A percentile compares a stretch with the other conserved stretches of the same genome.
phyloP scores from a whole-genome alignment of 1,140 invertebrate species.

The Apocrypta bakeri region DNA sequence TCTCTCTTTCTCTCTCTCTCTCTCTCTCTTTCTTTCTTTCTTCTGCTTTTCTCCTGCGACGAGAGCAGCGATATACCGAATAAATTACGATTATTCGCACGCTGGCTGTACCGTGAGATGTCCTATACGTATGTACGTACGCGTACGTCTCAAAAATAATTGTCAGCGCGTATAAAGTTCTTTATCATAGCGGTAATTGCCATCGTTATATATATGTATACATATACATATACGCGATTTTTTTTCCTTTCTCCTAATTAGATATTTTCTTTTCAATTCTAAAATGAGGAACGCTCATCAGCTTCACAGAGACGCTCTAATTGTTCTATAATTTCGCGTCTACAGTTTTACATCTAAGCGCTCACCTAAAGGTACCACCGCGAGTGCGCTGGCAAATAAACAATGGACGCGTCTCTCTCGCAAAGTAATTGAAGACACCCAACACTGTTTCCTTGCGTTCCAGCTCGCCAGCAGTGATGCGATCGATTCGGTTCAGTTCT shows the following conservation, averaged over 20 bases:
- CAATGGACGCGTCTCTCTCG: slow-evolving; percentile 50
- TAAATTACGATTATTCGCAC: slow-evolving; percentile 52
- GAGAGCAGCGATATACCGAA: slow-evolving; percentile 54
- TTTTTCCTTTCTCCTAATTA: neutral
- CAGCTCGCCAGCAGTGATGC: neutral
- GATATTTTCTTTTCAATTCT: too few species aligned
- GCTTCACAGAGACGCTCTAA: too few species aligned
- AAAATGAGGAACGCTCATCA: too few species aligned
- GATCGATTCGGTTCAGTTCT: slow-evolving; percentile 17
- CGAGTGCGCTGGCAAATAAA: neutral
- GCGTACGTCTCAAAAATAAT: slow-evolving; percentile 43
- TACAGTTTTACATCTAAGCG: too few species aligned
- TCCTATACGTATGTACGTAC: neutral
- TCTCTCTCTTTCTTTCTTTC: neutral
- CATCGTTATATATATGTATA: neutral
- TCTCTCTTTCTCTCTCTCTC: slow-evolving; percentile 4
- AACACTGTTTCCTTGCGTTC: slow-evolving; percentile 17
- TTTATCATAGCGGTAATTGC: slow-evolving; percentile 45
- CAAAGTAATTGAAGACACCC: slow-evolving; percentile 49
- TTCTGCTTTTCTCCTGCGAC: neutral
- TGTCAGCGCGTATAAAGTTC: slow-evolving; percentile 43
- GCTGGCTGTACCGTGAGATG: neutral
- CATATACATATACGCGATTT: neutral
- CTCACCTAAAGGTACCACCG: neutral
- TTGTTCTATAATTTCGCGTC: too few species aligned